Percentiles rank a stretch among this genome's conserved stretches.
These are phyloP conservation scores for Carduelis carduelis DNA, from an alignment of 2,797 vertebrate species.

Conservation along the genomic window DNA sequence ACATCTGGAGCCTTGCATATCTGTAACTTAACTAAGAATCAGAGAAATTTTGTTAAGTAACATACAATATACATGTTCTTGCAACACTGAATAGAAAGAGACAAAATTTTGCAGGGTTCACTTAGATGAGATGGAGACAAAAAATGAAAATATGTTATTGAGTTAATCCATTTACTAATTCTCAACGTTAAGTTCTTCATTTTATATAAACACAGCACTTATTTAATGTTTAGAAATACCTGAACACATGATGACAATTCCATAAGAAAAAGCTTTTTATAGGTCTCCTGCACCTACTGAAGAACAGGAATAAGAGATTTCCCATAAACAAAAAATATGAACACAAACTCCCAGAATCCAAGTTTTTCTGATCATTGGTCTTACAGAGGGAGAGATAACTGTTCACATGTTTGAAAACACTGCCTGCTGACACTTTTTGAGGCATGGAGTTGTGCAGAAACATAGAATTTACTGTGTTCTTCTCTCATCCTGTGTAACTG, in stretches of 20 bases:
- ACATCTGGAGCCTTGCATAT: constrained; percentile 1
- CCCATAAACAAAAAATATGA: neutral
- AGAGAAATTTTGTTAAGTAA: neutral
- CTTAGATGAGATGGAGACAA: neutral
- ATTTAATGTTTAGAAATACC: neutral
- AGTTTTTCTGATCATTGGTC: neutral
- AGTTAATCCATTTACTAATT: neutral
- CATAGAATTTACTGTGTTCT: neutral
- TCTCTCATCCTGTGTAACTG: neutral
- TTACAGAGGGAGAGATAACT: neutral
- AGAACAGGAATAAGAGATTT: neutral
- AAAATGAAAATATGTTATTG: neutral
- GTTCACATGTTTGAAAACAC: neutral
- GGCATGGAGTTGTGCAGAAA: neutral
- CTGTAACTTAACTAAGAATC: neutral
- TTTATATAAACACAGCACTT: neutral
- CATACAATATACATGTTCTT: neutral
- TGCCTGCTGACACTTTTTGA: neutral
- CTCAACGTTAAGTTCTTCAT: neutral
- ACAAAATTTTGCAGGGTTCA: neutral
- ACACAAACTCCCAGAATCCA: neutral
- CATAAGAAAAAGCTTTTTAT: neutral
- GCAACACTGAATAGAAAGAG: neutral
- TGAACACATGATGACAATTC: neutral
- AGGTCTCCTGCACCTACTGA: neutral